A percentile compares a stretch with the other conserved stretches of the same genome.
Conservation (phyloP, 1,140 invertebrate genomes). For the Bombus waltoni region DNA sequence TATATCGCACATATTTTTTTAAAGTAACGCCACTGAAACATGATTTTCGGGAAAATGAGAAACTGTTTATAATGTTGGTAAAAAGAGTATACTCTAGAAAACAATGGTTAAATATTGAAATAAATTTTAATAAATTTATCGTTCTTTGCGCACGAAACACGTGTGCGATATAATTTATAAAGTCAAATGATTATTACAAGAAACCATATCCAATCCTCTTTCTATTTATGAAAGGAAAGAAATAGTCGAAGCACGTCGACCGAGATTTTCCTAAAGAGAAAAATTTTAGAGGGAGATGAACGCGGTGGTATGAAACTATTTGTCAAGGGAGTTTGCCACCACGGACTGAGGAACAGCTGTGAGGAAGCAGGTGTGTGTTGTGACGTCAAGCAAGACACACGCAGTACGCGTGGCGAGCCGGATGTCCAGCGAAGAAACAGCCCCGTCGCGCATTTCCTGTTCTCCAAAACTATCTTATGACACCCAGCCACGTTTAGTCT, state of each 20-base stretch:
- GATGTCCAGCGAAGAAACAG: slow-evolving; percentile 64
- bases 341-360: slow-evolving; percentile 75
- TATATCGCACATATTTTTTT: too few species aligned
- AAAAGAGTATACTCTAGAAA: too few species aligned
- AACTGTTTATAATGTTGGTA: too few species aligned
- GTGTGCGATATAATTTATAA: neutral
- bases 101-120: too few species aligned
- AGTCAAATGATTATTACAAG: neutral
- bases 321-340: slow-evolving; percentile 56
- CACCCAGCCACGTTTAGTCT: neutral
- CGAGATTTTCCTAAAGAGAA: neutral
- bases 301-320: slow-evolving; percentile 39
- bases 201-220: too few species aligned
- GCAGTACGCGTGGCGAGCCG: slow-evolving; percentile 76
- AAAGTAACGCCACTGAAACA: too few species aligned
- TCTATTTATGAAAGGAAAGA: too few species aligned
- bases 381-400: slow-evolving; percentile 78
- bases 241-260: neutral
- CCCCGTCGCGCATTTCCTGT: slow-evolving; percentile 41
- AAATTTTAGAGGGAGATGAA: neutral
- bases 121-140: too few species aligned
- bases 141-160: too few species aligned
- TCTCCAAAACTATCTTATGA: neutral
- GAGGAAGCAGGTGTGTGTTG: slow-evolving; percentile 74
- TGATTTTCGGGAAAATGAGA: too few species aligned